Evolutionary conservation across 2,888 invertebrate genomes (phyloP).

Genomic region (Aspidiotus destructor): DNA sequence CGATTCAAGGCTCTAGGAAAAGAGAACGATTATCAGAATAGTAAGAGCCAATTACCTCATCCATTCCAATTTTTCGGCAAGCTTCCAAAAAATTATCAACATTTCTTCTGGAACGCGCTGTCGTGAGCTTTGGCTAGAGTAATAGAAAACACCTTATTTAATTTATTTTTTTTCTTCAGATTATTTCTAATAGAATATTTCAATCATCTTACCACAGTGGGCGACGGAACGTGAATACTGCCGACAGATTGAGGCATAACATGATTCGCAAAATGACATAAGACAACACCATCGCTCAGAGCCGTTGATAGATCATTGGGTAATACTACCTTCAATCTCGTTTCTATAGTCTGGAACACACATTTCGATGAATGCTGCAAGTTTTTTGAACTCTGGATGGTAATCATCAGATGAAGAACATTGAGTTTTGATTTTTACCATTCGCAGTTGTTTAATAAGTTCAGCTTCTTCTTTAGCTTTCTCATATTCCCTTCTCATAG

Average conservation of each 20-base stretch:
- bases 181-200: not conserved
- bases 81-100: conserved; percentile 94
- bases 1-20: no score
- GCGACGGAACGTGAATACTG: conserved; percentile 89
- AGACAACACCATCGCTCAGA: conserved; percentile 80
- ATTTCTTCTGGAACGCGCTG: conserved; percentile 86
- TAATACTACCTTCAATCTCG: conserved; percentile 76
- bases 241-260: conserved; percentile 82
- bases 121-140: conserved; percentile 82
- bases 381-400: not conserved
- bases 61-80: conserved; percentile 84
- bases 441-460: conserved; percentile 69
- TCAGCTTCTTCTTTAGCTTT: conserved; percentile 82
- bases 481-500: conserved; percentile 84
- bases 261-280: conserved; percentile 90
- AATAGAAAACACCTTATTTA: not conserved
- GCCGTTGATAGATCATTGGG: conserved; percentile 77
- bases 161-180: not conserved
- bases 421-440: conserved; percentile 49
- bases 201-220: conserved; percentile 62
- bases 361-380: not conserved
- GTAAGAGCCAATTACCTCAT: conserved; percentile 62
- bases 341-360: conserved; percentile 69
- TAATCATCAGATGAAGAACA: not conserved
- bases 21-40: not conserved